Evolutionary conservation across 2,797 vertebrate species (phyloP), one percentile per base, ranked within the genome.

Genomic region (Falco cherrug): DNA sequence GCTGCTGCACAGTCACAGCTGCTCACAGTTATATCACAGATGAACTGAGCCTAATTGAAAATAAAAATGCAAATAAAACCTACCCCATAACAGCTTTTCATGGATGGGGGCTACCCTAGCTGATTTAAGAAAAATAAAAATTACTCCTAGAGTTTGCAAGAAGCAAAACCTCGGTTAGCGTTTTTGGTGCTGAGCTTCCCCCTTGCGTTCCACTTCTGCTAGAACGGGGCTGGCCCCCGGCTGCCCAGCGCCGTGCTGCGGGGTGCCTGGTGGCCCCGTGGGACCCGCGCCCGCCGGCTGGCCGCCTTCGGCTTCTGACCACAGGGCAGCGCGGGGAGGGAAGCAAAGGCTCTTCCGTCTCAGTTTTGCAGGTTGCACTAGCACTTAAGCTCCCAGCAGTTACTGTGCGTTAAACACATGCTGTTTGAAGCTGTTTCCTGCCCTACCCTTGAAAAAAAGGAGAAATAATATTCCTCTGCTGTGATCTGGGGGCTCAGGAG

Each of bases 41-140:
- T 98, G 97, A 98, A 98, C 97, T 97, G 91, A 93, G 89, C 95
- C 97, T 98, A 98, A 98, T 98, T 98, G 98, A 98, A 98, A 98
- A 98, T 98, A 98, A 98, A 98, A 98, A 97, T 97, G 97, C 97
- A 98, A 98, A 98, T 98, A 98, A 98, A 98, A 98, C 88, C 93
- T 94, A 93, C 88, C 93, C 96, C 93, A 92, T 96, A 97, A 96
- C 95, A 96, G 95, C 96, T 97, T 97, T 97, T 89, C 87, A 60
- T 75, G 95, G 94, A 89, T 29, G 67, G 90, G 85, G 70, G 86
- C 65, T 93, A 86, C 90, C 74, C 90, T 47, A 53, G 78, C 73
- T 83, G 82, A 77, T 94, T 85, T 79, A 94, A 90, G 65, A 94
- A 96, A 95, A 96, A 94, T 90, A 95, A 94, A 95, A 96, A 89